A percentile compares a stretch with the other conserved stretches of the same genome.
phyloP scores from a whole-genome alignment of 2,797 vertebrate genomes.

The Nannoperca obscura region DNA sequence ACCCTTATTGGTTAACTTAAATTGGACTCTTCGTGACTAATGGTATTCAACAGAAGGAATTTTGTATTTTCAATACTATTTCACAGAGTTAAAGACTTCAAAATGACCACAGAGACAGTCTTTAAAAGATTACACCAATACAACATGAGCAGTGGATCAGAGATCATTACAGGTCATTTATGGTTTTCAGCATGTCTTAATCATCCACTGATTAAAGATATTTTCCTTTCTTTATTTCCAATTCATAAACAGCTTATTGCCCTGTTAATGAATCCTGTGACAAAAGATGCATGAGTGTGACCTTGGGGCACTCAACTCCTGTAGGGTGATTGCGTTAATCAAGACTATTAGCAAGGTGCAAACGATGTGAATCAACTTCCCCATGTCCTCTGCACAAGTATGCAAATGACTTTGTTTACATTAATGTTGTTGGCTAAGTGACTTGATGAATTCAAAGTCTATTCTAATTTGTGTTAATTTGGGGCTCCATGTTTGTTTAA shows the following conservation, averaged over 20 bases:
- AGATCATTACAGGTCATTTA: constrained; percentile 31
- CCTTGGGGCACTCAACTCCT: constrained; percentile 39
- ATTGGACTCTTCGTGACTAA: background rate
- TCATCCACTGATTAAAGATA: constrained; percentile 44
- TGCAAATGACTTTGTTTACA: constrained; percentile 62
- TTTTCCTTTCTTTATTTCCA: constrained; percentile 41
- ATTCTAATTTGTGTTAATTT: constrained; percentile 60
- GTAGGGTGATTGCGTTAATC: constrained; percentile 50
- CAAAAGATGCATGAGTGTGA: constrained; percentile 58
- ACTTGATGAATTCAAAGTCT: constrained; percentile 56
- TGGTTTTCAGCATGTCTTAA: constrained; percentile 44
- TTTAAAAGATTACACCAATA: constrained; percentile 12
- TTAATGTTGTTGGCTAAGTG: constrained; percentile 50
- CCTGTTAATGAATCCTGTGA: constrained; percentile 54
- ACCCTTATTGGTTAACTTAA: background rate
- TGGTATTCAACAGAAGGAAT: background rate
- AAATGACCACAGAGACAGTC: background rate
- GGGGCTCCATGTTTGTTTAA: constrained; percentile 36
- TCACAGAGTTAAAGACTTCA: background rate
- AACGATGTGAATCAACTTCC: constrained; percentile 22
- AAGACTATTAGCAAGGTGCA: constrained; percentile 29
- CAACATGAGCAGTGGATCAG: constrained; percentile 31
- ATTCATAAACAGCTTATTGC: constrained; percentile 33
- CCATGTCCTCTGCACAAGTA: constrained; percentile 33
- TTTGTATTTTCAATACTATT: background rate